phyloP scores from a whole-genome alignment of 2,113 vertebrate genomes.

The Callospermophilus lateralis region DNA sequence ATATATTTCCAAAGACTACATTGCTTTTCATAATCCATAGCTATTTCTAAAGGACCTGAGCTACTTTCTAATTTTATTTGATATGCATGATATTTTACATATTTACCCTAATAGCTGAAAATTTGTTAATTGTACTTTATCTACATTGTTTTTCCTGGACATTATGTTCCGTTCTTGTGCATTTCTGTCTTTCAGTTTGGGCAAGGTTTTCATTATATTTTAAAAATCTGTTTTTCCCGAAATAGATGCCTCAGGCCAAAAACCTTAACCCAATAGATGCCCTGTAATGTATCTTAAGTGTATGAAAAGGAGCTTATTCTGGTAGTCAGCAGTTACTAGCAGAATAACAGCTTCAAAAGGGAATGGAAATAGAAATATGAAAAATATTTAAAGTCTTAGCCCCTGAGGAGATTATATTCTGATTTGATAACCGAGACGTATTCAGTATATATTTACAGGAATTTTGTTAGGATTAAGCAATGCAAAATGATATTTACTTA shows the following conservation, averaged over 20 bases:
- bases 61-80: background rate
- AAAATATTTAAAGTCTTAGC: background rate
- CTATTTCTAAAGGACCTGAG: background rate
- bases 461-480: background rate
- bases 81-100: background rate
- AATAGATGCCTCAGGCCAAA: background rate
- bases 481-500: background rate
- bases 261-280: background rate
- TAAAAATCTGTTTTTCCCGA: background rate
- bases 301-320: background rate
- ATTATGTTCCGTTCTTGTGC: background rate
- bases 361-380: constrained; percentile 13
- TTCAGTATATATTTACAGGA: constrained; percentile 9
- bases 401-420: background rate
- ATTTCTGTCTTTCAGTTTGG: background rate
- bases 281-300: background rate
- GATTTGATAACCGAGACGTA: background rate
- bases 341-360: constrained; percentile 21
- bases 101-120: background rate
- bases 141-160: background rate
- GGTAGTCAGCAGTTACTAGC: background rate
- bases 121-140: background rate
- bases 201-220: background rate
- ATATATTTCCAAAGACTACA: background rate
- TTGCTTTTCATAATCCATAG: background rate